Evolutionary conservation across 2,113 vertebrate species (phyloP), one percentile per base, ranked within the genome.

Genomic region (Dromiciops gliroides): DNA sequence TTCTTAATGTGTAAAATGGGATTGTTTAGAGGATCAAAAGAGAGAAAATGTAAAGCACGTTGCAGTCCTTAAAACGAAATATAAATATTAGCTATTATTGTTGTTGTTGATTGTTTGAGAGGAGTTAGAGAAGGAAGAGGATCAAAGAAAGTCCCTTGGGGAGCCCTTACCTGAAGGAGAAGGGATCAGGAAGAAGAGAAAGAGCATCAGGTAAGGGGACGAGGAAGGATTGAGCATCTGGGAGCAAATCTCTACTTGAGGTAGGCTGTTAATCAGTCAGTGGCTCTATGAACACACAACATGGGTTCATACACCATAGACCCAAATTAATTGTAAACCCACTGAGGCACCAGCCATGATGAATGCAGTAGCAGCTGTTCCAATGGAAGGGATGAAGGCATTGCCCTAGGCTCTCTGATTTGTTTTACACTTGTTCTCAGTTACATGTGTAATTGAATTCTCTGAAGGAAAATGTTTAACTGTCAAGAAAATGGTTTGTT

Each of bases 401-500:
- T 94, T 98, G 90, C 51, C 92, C 44, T 16, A 95, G 96, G 56
- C 95, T 50, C 94, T 97, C 97, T 95, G 95, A 48, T 96, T 96
- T 96, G 92, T 75, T 96, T 97, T 96, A 91, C 50, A 93, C 96
- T 96, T 97, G 96, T 97, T 98, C 97, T 97, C 96, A 97, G 96
- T 96, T 97, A 95, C 93, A 91, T 92, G 89, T 96, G 67, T 16
- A 93, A 97, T 98, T 97, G 91, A 88, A 47, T 31, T 95, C 93
- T 97, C 51, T 91, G 96, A 93, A 97, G 95, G 95, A 97, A 98
- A 92, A 0, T 94, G 97, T 93, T 97, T 95, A 96, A 60, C 92
- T 96, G 88, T 97, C 93, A 96, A 94, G 92, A 97, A 97, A 98
- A 97, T 97, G 26, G 97, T 97, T 98, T 97, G 97, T 89, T 92